Conservation (phyloP, 2,113 vertebrate species). For the Turnix velox region DNA sequence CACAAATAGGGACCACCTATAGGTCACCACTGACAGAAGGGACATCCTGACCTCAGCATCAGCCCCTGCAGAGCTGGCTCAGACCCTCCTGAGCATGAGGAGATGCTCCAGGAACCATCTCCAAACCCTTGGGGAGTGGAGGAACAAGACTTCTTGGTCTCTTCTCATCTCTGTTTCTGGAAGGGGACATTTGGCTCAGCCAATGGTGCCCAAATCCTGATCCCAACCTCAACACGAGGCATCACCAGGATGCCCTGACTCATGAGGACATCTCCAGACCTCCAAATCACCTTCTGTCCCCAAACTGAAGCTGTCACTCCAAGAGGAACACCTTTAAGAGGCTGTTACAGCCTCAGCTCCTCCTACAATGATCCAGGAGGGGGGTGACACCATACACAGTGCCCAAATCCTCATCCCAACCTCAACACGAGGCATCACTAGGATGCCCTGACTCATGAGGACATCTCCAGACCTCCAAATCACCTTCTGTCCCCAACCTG, state of each 20-base stretch:
- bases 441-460: background rate
- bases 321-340: background rate
- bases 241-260: background rate
- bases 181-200: background rate
- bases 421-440: background rate
- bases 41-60: background rate
- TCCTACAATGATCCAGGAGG: background rate
- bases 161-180: accelerated
- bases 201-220: accelerated
- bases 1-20: accelerated
- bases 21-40: background rate
- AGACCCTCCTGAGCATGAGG: accelerated
- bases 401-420: accelerated
- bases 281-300: background rate
- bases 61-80: background rate
- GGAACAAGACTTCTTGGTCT: background rate
- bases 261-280: background rate
- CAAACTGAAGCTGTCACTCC: background rate
- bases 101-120: background rate
- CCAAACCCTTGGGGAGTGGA: background rate
- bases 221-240: accelerated
- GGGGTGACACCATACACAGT: background rate
- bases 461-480: background rate
- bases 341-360: background rate
- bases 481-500: background rate